Evolutionary conservation across 2,113 vertebrate species (phyloP).

Genomic region (Cairina moschata): DNA sequence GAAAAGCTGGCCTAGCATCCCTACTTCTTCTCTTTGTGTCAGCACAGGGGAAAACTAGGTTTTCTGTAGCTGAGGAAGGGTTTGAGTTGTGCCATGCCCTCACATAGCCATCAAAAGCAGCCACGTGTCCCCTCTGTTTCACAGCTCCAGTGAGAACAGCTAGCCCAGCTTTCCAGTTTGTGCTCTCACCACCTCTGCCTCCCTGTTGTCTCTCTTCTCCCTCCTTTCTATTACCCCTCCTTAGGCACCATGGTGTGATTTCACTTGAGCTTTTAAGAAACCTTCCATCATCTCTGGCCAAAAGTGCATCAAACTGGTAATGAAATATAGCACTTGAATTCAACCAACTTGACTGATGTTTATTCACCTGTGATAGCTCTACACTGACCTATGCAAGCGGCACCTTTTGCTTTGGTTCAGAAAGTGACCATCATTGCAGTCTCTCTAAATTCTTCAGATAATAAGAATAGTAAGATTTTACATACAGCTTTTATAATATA

Average conservation of each 20-base stretch:
- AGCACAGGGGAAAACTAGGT: background rate
- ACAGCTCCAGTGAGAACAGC: background rate
- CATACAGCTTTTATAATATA: background rate
- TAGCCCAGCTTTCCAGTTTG: rapidly evolving
- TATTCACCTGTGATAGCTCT: background rate
- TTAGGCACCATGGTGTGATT: background rate
- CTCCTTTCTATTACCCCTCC: background rate
- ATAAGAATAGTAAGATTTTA: background rate
- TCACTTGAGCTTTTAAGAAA: background rate
- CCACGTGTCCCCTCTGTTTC: background rate
- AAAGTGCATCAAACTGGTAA: background rate
- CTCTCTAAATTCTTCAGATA: background rate
- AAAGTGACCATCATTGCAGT: rapidly evolving
- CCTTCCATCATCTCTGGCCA: background rate
- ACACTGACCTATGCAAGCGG: background rate
- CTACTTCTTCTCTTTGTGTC: background rate
- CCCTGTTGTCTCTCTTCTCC: background rate
- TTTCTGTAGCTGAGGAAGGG: background rate
- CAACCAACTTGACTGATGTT: background rate
- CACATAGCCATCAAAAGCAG: background rate
- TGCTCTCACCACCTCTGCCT: background rate
- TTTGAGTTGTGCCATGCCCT: background rate
- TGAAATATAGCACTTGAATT: background rate
- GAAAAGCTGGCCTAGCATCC: background rate
- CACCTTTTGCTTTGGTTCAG: background rate